Evolutionary conservation across 1,140 invertebrate species (phyloP).

Genomic region (Drosophila funebris): DNA sequence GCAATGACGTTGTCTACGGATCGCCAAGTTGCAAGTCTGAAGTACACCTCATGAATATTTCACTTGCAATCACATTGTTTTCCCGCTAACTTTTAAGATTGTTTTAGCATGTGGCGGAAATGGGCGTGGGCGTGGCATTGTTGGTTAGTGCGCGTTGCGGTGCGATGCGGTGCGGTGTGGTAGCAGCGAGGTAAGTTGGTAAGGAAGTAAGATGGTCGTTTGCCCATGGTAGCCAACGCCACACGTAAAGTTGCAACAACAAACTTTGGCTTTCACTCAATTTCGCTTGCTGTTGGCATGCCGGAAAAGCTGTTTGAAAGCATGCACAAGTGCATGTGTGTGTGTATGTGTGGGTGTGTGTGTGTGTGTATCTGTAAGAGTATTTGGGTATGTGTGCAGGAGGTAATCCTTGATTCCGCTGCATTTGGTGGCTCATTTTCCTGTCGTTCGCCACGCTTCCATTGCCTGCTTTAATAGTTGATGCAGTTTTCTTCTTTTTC

Average conservation of each 20-base stretch:
- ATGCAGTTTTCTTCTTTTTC: conserved; percentile 24
- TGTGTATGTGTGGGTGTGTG: neutral
- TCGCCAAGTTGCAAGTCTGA: conserved; percentile 47
- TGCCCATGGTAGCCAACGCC: neutral
- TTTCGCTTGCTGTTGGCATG: conserved; percentile 47
- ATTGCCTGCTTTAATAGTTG: conserved; percentile 49
- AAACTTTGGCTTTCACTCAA: conserved; percentile 77
- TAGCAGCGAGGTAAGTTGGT: neutral
- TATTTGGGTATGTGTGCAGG: conserved; percentile 8
- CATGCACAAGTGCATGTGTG: conserved; percentile 17
- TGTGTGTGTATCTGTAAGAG: conserved; percentile 17
- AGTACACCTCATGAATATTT: conserved; percentile 79
- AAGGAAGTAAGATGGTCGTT: neutral
- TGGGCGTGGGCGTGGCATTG: conserved; percentile 58
- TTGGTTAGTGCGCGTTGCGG: conserved; percentile 34
- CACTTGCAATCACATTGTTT: conserved; percentile 82
- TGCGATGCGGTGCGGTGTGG: conserved; percentile 28
- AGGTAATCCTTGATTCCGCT: conserved; percentile 76
- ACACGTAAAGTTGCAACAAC: conserved; percentile 71
- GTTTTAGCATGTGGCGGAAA: conserved; percentile 80
- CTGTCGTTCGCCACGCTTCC: conserved; percentile 37
- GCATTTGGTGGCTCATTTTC: conserved; percentile 64
- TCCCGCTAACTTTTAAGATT: conserved; percentile 81
- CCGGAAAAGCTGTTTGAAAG: conserved; percentile 50
- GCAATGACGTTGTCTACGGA: conserved; percentile 32